Conservation (phyloP, 1,140 invertebrate species). For the Hypothenemus hampei region DNA sequence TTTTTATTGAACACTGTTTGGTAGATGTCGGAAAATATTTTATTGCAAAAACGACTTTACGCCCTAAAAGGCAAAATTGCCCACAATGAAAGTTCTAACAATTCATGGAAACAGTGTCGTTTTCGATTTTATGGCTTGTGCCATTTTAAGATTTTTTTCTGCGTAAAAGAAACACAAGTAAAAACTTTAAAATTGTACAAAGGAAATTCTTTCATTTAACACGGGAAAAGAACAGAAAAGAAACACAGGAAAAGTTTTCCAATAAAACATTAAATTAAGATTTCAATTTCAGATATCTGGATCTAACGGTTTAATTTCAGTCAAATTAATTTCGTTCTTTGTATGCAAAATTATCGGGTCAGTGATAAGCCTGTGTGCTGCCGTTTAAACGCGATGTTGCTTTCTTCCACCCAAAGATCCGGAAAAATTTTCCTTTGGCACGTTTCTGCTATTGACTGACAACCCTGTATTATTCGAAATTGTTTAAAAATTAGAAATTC, state of each 20-base stretch:
- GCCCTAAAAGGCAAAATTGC: too few species aligned
- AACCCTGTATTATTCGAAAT: too few species aligned
- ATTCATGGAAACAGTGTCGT: too few species aligned
- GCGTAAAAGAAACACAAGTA: not conserved
- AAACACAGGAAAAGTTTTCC: constrained; percentile 4
- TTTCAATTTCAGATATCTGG: constrained; percentile 18
- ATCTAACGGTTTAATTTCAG: constrained; percentile 16
- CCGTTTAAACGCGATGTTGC: too few species aligned
- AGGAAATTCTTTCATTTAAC: constrained; percentile 1
- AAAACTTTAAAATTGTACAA: not conserved
- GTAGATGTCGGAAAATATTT: too few species aligned
- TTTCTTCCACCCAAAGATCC: too few species aligned
- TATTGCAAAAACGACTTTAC: too few species aligned
- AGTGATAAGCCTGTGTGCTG: not conserved
- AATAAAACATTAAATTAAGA: constrained; percentile 24
- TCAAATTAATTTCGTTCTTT: constrained; percentile 17
- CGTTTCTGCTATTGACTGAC: too few species aligned
- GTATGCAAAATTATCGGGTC: constrained; percentile 14
- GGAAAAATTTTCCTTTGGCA: too few species aligned
- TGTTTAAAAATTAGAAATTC: not conserved
- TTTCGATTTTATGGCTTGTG: not conserved
- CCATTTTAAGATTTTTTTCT: not conserved
- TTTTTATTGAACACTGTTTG: too few species aligned
- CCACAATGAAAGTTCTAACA: too few species aligned
- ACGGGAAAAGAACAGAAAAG: not conserved